Evolutionary conservation across 92 coral and sea anemone species (phyloP).

Genomic region (Heteractis magnifica): DNA sequence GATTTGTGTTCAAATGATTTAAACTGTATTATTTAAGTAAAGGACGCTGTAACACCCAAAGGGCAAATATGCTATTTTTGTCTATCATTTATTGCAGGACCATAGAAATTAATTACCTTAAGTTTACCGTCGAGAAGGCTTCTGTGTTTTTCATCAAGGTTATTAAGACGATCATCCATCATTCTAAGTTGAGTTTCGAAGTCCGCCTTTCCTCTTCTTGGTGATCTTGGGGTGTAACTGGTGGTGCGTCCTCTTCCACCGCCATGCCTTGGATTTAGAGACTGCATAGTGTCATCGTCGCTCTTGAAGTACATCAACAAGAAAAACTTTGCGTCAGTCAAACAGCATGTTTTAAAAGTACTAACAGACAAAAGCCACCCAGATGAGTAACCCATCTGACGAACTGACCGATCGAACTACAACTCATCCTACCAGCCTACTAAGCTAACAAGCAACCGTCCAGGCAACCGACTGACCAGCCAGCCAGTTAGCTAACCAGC

Average conservation of each 20-base stretch:
- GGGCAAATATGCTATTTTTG: too few relatives aligned
- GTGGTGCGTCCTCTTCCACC: neutral
- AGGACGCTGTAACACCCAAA: too few relatives aligned
- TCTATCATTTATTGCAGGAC: too few relatives aligned
- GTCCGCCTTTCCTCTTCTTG: neutral
- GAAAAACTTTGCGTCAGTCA: neutral
- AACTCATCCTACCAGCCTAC: too few relatives aligned
- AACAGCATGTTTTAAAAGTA: neutral
- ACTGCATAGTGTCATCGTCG: neutral
- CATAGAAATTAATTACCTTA: conserved; percentile 10
- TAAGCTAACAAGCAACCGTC: too few relatives aligned
- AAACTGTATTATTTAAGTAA: too few relatives aligned
- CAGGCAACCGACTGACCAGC: too few relatives aligned
- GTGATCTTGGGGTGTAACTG: neutral
- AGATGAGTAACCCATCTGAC: too few relatives aligned
- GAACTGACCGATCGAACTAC: too few relatives aligned
- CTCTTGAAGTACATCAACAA: neutral
- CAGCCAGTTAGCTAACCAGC: too few relatives aligned
- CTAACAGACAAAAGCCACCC: too few relatives aligned
- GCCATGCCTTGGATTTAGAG: neutral
- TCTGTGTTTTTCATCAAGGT: conserved; percentile 23
- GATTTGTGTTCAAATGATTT: too few relatives aligned
- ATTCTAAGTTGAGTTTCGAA: conserved; percentile 17
- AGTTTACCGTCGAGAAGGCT: conserved; percentile 28
- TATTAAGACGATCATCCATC: conserved; percentile 23